Conservation (phyloP, 2,888 invertebrate genomes). For the Euphydryas editha region DNA sequence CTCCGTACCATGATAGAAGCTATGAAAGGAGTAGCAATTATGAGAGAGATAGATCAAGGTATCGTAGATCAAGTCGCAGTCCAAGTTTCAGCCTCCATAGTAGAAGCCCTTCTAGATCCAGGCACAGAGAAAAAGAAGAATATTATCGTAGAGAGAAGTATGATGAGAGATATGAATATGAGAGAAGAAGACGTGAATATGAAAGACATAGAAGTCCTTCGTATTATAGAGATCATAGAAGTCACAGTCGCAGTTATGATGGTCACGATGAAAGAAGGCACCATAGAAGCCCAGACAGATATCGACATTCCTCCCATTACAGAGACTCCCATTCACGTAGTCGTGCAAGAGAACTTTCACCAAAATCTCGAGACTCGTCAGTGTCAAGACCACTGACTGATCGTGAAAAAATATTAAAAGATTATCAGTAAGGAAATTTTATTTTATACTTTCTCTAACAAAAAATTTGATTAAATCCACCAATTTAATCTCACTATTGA, state of each 20-base stretch:
- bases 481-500: too few species aligned
- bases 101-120: constrained; percentile 55
- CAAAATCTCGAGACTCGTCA: constrained; percentile 48
- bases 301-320: constrained; percentile 42
- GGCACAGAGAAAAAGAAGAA: constrained; percentile 46
- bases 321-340: constrained; percentile 37
- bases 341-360: constrained; percentile 34
- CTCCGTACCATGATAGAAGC: constrained; percentile 47
- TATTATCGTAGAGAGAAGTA: constrained; percentile 51
- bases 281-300: constrained; percentile 56
- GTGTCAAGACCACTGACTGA: constrained; percentile 64
- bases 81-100: constrained; percentile 51
- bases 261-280: constrained; percentile 47
- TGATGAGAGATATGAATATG: constrained; percentile 50
- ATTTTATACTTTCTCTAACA: neutral
- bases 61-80: constrained; percentile 52
- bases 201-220: constrained; percentile 51
- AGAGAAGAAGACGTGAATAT: constrained; percentile 57
- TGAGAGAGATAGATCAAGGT: constrained; percentile 47
- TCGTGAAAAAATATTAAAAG: constrained; percentile 74
- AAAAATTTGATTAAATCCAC: too few species aligned
- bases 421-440: constrained; percentile 61
- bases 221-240: constrained; percentile 52
- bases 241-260: constrained; percentile 54
- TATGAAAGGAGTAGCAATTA: constrained; percentile 47